Evolutionary conservation across 1,140 invertebrate genomes (phyloP), one percentile per base, ranked within the genome.

Genomic region (Danaus plexippus): DNA sequence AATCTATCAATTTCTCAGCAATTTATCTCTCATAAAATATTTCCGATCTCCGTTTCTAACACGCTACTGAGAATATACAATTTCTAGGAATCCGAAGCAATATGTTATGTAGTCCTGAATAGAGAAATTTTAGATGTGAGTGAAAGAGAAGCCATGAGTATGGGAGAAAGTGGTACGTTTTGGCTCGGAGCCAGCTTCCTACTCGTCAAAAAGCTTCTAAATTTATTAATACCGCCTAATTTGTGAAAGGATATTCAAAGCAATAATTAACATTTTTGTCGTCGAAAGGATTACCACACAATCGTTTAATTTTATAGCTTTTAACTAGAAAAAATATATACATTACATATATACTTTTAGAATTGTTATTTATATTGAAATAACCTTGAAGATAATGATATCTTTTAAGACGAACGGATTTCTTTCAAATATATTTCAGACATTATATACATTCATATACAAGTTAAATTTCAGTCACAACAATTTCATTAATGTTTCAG

Each of bases 1-100:
- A 63, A 66, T 57, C 57, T 62, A 66, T 69, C 67, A 70, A 67
- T 76, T 69, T 57, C 43, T 53, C 61, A 60, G 59, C 67, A 76
- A 79, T 75, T 75, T 72, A 75, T 73, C 64, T 68, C 62, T 75
- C 66, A 77, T 74, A 80, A 77, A 77, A 77, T 73, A 73, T 77
- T 79, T 79, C 76, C 73, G 71, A 74, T 69, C 66, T 61, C 73
- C 62, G 63, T 73, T 73, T 66, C 46, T 45, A 69, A 65, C 69
- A 72, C 61, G 64, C 74, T 64, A 65, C 64, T 71, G 69, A 71
- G 75, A 76, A 76, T 72, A 69, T 72, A 67, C 75, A 73, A 76
- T 78, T 74, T 78, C 79, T 76, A 67, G 73, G 75, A 77, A 82
- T 71, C 63, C 53, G 68, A 69, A 66, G 74, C 72, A 78, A 80